Evolutionary conservation across 2,888 invertebrate genomes (phyloP), one percentile per base, ranked within the genome.

Genomic region (Stramonita haemastoma): DNA sequence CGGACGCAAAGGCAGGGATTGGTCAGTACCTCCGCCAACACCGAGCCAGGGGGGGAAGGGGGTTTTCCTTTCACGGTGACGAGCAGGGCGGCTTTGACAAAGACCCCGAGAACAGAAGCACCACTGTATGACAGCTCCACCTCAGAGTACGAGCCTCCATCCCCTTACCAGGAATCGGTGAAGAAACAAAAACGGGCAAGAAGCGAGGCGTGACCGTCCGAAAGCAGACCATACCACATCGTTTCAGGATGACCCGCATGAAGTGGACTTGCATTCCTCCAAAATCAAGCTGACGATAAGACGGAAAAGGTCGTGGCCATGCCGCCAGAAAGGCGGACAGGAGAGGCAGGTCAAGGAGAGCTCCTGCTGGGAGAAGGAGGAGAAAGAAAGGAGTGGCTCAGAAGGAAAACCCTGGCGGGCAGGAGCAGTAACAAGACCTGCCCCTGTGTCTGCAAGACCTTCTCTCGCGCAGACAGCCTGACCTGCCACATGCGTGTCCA

Each of bases 401-500:
- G 32, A 83, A 83, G 26, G 36, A 8, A 2, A 57, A 57, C n/a
- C 6, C 6, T 8, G 17, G 29, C 5, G 17, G 56, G 57, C n/a
- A 85, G 29, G 84, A 56, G 22, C 11, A 57, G 6, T 22, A 86
- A 66, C 66, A 60, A 26, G 29, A 86, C 86, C 6, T 87, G 87
- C 22, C 77, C 79, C 26, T 87, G 11, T 87, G 87, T 46, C 57
- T 29, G 8, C n/a, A 87, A 87, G 34, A 60, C 57, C 1, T 87
- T 87, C 79, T 29, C 79, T 13, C 77, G 87, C 11, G 87, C 79
- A 60, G 87, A 87, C 87, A 87, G 79, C 29, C 34, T 87, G 26
- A 87, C 87, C 57, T 77, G 77, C n/a, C 87, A 87, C 77, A 79
- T 87, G 87, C 87, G 87, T 60, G 87, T 87, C 29, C 87, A 87